phyloP scores from a whole-genome alignment of 2,888 invertebrate species.

The Sminthurides aquaticus region DNA sequence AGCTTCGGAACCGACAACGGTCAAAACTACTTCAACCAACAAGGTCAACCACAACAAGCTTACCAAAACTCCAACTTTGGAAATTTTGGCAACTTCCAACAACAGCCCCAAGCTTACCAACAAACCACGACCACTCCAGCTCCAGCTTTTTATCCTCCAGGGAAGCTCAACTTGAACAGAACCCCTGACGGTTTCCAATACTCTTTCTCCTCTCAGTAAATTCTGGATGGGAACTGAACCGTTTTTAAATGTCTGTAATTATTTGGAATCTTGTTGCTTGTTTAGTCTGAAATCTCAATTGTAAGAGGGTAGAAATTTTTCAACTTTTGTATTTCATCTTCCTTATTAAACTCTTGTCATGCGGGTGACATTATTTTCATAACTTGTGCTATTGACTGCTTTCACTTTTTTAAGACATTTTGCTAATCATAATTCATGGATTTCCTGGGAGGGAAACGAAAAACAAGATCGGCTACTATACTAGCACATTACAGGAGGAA shows the following conservation, averaged over 20 bases:
- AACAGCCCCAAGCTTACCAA: slow-evolving; percentile 12
- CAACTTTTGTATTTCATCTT: too few species aligned
- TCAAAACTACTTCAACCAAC: slow-evolving; percentile 11
- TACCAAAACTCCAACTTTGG: neutral
- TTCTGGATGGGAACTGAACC: slow-evolving; percentile 5
- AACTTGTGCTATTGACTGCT: too few species aligned
- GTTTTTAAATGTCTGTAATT: neutral
- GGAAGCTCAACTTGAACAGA: slow-evolving; percentile 75
- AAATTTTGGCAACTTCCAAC: slow-evolving; percentile 8
- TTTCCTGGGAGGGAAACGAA: too few species aligned
- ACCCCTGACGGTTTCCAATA: slow-evolving; percentile 83
- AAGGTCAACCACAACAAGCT: neutral
- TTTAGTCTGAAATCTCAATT: too few species aligned
- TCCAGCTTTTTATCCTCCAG: slow-evolving; percentile 72
- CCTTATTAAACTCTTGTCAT: too few species aligned
- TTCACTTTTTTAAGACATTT: too few species aligned
- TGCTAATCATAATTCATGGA: too few species aligned
- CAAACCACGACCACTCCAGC: slow-evolving; percentile 59
- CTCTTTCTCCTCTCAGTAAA: slow-evolving; percentile 54
- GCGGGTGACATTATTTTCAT: too few species aligned
- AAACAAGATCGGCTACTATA: too few species aligned
- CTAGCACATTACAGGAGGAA: too few species aligned
- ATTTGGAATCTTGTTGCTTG: neutral
- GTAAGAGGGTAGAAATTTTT: too few species aligned
- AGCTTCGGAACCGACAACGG: slow-evolving; percentile 7